Percentiles rank a stretch among this genome's conserved stretches.
Evolutionary conservation across 2,113 vertebrate species (phyloP).

Genomic region (Hippopotamus amphibius): DNA sequence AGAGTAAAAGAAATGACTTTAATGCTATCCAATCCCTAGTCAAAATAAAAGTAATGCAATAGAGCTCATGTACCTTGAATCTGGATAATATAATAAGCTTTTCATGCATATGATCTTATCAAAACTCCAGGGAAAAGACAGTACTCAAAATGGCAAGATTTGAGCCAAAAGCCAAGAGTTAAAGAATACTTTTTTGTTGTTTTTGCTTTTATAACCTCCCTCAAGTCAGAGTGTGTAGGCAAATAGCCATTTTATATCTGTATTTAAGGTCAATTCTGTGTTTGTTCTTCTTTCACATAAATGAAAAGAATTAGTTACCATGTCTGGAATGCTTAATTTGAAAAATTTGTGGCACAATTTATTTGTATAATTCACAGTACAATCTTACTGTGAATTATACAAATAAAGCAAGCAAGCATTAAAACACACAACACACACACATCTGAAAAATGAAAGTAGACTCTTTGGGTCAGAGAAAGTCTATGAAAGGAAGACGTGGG

Average conservation of each 20-base stretch:
- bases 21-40: background rate
- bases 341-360: background rate
- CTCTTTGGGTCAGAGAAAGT: background rate
- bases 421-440: background rate
- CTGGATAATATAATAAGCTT: background rate
- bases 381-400: background rate
- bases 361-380: background rate
- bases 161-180: background rate
- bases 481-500: background rate
- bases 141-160: background rate
- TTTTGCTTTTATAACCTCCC: conserved; percentile 29
- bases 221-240: background rate
- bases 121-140: background rate
- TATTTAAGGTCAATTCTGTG: background rate
- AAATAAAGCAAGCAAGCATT: background rate
- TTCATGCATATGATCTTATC: background rate
- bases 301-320: background rate
- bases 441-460: background rate
- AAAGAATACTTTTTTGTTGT: background rate
- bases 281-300: background rate
- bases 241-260: background rate
- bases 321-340: background rate
- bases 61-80: background rate
- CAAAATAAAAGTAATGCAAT: background rate
- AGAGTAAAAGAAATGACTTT: background rate